Evolutionary conservation across 2,113 vertebrate species (phyloP).

Genomic region (Nannospalax galili): DNA sequence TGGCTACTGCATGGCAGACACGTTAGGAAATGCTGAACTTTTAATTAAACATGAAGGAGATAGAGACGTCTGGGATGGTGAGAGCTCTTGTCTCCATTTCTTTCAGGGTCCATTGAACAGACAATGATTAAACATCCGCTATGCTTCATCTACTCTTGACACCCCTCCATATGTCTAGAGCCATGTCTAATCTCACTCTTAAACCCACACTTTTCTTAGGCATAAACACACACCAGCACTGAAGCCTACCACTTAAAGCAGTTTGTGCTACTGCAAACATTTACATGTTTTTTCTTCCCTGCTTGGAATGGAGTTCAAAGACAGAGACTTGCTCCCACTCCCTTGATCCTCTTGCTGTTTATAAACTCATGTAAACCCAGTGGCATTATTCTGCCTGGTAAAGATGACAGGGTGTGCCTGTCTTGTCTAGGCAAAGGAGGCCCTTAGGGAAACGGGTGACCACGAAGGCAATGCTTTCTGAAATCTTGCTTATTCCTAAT

Average conservation of each 20-base stretch:
- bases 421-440: background rate
- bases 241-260: constrained; percentile 20
- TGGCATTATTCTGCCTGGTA: background rate
- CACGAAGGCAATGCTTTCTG: background rate
- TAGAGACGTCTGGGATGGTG: background rate
- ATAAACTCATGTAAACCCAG: fast-evolving
- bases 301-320: background rate
- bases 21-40: background rate
- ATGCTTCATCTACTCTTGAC: background rate
- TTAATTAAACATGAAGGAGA: background rate
- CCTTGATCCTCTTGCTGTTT: background rate
- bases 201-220: background rate
- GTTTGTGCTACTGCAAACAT: constrained; percentile 24
- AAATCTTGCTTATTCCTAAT: background rate
- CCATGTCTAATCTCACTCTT: background rate
- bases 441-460: background rate
- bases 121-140: background rate
- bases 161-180: background rate
- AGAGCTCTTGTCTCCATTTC: background rate
- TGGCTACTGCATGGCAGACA: background rate
- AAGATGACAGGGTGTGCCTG: background rate
- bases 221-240: background rate
- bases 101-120: background rate
- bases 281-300: constrained; percentile 54
- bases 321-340: background rate